Base-by-base conservation (phyloP, 2,888 invertebrate genomes). In the Noctua pronuba region DNA sequence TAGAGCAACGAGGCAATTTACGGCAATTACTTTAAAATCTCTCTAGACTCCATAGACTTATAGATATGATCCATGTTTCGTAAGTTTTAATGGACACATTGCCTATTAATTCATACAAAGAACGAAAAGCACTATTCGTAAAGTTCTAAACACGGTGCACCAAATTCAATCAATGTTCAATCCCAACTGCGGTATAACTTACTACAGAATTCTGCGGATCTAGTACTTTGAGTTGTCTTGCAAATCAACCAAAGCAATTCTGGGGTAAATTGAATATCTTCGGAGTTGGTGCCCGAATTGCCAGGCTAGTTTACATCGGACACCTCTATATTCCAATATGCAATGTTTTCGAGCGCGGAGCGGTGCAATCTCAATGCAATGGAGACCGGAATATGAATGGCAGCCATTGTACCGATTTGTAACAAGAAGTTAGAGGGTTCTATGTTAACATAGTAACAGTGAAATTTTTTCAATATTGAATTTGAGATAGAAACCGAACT, bases 181-280 rank as follows among this genome's bases (percentile, higher is more conserved):
- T 41, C 72, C 52, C 65, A 72, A 69, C 69, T 62, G 49, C 11
- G 10, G 31, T 28, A 38, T 49, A 73, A 73, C 64, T 73, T 73
- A 7, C 60, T 64, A 38, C 67, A 38, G 38, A 55, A 31, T 71
- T 75, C 60, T 73, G 69, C 44, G 49, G 64, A 65, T 38, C 38
- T 65, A 2, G 83, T 70, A 65, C 66, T 35, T 58, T 4, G 10
- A 35, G 31, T 38, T 75, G 52, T 82, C 83, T 71, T 73, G 70
- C 78, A 78, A 78, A 78, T 79, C 73, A 73, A 73, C 73, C 21
- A n/a, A n/a, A n/a, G n/a, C n/a, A n/a, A n/a, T n/a, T n/a, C n/a
- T n/a, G 70, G 46, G 21, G 75, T 65, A 75, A 84, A 83, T 82
- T 78, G 64, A 84, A 86, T 82, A 68, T 75, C 67, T 71, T 67